Base-by-base conservation (phyloP, 2,888 invertebrate species). In the Erpobdella octoculata region DNA sequence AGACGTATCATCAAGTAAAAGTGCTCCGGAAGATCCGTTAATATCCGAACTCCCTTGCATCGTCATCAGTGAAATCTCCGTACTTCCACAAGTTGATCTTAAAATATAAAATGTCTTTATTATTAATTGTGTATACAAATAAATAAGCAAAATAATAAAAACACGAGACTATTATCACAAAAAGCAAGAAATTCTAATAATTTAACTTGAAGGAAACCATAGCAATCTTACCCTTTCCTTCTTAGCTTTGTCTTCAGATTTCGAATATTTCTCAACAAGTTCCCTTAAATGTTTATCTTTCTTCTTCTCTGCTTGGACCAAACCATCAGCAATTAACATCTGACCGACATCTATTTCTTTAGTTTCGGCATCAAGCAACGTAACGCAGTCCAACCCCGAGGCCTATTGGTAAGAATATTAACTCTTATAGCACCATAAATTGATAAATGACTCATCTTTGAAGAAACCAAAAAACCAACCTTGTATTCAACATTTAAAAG, bases 21-120 rank as follows among this genome's bases (percentile, higher is more conserved):
- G 21, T 25, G 21, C 21, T 53, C 53, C 8, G 28, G 15, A 8
- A 9, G 53, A 25, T 28, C 28, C 53, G 6, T 53, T n/a, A 53
- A 28, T 53, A 53, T 9, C 62, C 62, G 82, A 89, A 89, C 80
- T 89, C 89, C 78, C 87, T 87, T 64, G 91, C 91, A 83, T 94
- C 93, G 79, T 93, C 93, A 76, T 91, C 93, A 74, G 91, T 91
- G 85, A 97, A 93, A 84, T 99, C 98, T n/a, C 98, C 98, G 82
- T 97, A 97, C 81, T 91, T 90, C 97, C 97, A 98, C 79, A 98
- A 89, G 84, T 91, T 91, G 79, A 89, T 87, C 83, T 93, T 92
- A 38, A 80, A 80, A 33, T 21, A 61, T 67, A 15, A 67, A 48
- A 8, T 67, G 21, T 58, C 25, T 28, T 31, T 6, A n/a, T n/a